These are phyloP conservation scores for Xenus cinereus DNA, from an alignment of 2,113 vertebrate genomes.

Conservation along the genomic window DNA sequence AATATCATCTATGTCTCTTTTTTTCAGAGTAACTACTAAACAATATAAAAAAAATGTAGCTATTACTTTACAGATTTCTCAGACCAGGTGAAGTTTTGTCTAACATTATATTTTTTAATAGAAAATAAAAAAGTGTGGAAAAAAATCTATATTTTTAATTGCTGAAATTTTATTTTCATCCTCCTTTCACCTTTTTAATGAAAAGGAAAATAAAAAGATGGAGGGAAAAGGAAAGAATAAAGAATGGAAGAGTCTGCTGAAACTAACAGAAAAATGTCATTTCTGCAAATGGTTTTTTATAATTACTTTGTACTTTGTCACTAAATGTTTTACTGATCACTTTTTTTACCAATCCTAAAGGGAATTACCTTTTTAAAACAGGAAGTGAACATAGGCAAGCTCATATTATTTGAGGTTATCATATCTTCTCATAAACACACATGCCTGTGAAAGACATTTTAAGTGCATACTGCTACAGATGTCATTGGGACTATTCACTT, in stretches of 20 bases:
- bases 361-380: neutral
- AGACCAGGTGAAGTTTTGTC: neutral
- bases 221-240: neutral
- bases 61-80: neutral
- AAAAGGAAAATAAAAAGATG: neutral
- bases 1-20: neutral
- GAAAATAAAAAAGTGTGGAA: neutral
- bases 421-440: neutral
- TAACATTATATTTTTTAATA: neutral
- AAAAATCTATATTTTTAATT: neutral
- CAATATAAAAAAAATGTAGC: neutral
- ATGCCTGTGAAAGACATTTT: neutral
- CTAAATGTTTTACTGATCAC: neutral
- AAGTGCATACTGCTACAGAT: neutral
- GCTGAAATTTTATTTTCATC: neutral
- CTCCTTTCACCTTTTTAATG: neutral
- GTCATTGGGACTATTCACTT: neutral
- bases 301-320: neutral
- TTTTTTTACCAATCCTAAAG: neutral
- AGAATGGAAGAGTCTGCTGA: neutral
- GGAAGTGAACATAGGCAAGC: neutral
- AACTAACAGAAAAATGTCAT: neutral
- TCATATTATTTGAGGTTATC: neutral
- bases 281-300: neutral
- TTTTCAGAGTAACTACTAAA: neutral